A percentile compares a stretch with the other conserved stretches of the same genome.
phyloP scores from a whole-genome alignment of 1,140 invertebrate genomes.

The Pachyrhynchus sulphureomaculatus region DNA sequence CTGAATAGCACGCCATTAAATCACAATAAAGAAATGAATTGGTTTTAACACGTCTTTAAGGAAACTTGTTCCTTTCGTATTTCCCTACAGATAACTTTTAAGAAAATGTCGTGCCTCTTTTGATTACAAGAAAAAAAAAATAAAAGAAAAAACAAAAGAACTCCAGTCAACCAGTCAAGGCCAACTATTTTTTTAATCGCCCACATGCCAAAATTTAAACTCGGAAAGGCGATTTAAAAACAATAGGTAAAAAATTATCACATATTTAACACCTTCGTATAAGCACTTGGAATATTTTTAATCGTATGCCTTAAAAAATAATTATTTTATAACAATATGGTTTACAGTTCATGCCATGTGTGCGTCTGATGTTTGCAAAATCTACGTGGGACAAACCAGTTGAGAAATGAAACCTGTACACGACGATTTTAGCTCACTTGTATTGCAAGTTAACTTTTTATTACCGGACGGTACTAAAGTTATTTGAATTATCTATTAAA shows the following conservation, averaged over 20 bases:
- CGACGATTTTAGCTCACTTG: slow-evolving; percentile 22
- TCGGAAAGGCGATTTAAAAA: slow-evolving; percentile 6
- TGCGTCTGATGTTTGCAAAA: slow-evolving; percentile 23
- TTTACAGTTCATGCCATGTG: slow-evolving; percentile 15
- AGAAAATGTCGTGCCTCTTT: too few relatives aligned
- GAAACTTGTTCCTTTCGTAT: too few relatives aligned
- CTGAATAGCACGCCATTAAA: too few relatives aligned
- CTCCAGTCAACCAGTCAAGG: neutral
- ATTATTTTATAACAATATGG: slow-evolving; percentile 26
- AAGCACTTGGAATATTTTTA: neutral
- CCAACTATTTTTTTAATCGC: slow-evolving; percentile 3
- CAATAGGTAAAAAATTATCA: slow-evolving; percentile 11
- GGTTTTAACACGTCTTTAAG: too few relatives aligned
- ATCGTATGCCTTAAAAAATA: neutral
- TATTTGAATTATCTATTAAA: neutral
- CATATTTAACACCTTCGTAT: neutral
- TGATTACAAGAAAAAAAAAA: too few relatives aligned
- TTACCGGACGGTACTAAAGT: neutral
- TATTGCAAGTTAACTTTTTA: slow-evolving; percentile 13
- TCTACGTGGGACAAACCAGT: slow-evolving; percentile 32
- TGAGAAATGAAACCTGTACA: slow-evolving; percentile 29
- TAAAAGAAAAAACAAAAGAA: too few relatives aligned
- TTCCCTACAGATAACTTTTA: too few relatives aligned
- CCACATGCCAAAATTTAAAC: slow-evolving; percentile 5
- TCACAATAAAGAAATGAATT: too few relatives aligned